Evolutionary conservation across 2,797 vertebrate species (phyloP), one percentile per base, ranked within the genome.

Genomic region (Hippopotamyrus pictus): DNA sequence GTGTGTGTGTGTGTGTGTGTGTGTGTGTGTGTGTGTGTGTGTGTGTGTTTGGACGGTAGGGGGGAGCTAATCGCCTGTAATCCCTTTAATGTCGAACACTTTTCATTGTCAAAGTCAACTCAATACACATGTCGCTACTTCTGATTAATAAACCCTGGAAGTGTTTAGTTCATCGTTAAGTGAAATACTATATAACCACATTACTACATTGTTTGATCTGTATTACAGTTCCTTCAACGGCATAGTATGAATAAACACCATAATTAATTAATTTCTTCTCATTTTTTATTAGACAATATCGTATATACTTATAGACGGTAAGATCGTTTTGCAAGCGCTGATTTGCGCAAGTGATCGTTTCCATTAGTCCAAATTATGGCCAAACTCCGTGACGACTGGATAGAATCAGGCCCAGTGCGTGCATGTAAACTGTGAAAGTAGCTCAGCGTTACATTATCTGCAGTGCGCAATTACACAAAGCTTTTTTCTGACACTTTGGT

Each of bases 81-180:
- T 96, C 95, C 95, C 94, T 94, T 96, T 95, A 95, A 95, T 94
- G 95, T 96, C 95, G 95, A 94, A 94, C 95, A 94, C 94, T 93
- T 94, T 91, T 90, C 92, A 91, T 90, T 92, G 94, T 93, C 93
- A 94, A 95, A 95, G 91, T 48, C 90, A 93, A 93, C 92, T 91
- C 54, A 46, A 89, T 46, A 83, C 88, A 59, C 88, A 89, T 44
- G 65, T 88, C 19, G 76, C 51, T 89, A 41, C 46, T 87, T 87
- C 86, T 87, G 48, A 62, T 87, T 59, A 87, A 57, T 57, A 33
- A 59, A 41, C 53, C 53, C 33, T 62, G 86, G 51, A 87, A 62
- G 22, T 87, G 87, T 44, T 69, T 41, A 87, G 25, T 57, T 59
- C 37, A 11, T 17, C 86, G 41, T 87, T 37, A 57, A 59, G 54